Conservation (phyloP, 2,888 invertebrate genomes). For the Volucella zonaria region DNA sequence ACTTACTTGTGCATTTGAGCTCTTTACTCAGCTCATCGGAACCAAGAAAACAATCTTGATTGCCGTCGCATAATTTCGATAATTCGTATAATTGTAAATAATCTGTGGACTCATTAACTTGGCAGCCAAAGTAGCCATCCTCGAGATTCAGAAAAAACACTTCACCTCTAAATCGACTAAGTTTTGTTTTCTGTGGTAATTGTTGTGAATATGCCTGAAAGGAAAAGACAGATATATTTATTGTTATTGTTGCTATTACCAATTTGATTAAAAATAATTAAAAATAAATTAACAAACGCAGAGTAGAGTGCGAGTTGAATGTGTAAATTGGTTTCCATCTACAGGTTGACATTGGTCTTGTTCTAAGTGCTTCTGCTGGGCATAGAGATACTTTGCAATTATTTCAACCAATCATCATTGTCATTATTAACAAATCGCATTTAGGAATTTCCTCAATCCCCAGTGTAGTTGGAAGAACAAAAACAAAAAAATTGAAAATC, state of each 20-base stretch:
- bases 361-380: background rate
- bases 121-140: conserved; percentile 98
- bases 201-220: conserved; percentile 86
- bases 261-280: conserved; percentile 39
- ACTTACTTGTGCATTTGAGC: conserved; percentile 96
- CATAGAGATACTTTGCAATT: background rate
- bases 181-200: conserved; percentile 86
- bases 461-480: no score
- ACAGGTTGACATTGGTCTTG: conserved; percentile 1
- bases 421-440: conserved; percentile 1
- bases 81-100: conserved; percentile 97
- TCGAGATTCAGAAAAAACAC: conserved; percentile 98
- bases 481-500: no score
- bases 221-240: conserved; percentile 45
- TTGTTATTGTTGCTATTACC: conserved; percentile 14
- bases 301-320: background rate
- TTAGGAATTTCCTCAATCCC: background rate
- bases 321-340: conserved; percentile 41
- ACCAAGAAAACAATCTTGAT: conserved; percentile 94
- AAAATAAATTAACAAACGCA: conserved; percentile 49
- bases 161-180: conserved; percentile 90
- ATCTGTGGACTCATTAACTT: conserved; percentile 97
- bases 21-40: conserved; percentile 94
- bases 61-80: conserved; percentile 96
- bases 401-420: background rate